Conservation (phyloP, 92 coral and sea anemone genomes). For the Ricordea florida region DNA sequence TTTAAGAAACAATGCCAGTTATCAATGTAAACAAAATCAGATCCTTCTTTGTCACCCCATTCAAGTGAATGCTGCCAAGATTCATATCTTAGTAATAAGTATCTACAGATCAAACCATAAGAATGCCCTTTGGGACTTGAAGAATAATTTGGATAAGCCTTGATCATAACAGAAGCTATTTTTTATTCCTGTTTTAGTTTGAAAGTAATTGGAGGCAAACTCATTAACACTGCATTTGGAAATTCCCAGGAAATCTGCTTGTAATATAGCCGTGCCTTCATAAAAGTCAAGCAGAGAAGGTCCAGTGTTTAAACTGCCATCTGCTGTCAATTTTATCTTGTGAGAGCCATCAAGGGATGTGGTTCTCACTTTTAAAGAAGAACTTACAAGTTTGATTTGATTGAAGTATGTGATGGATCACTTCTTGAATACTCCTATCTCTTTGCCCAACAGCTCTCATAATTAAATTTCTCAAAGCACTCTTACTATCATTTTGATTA, state of each 20-base stretch:
- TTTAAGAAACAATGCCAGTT: constrained; percentile 24
- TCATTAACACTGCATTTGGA: constrained; percentile 22
- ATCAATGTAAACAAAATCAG: constrained; percentile 38
- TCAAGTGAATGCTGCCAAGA: constrained; percentile 41
- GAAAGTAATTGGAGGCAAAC: constrained; percentile 28
- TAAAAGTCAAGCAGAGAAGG: constrained; percentile 42
- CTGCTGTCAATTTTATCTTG: constrained; percentile 6
- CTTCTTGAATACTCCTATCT: constrained; percentile 66
- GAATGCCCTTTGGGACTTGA: constrained; percentile 34
- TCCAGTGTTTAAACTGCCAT: constrained; percentile 32
- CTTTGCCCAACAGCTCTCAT: constrained; percentile 66
- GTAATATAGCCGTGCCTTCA: constrained; percentile 20
- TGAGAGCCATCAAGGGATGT: constrained; percentile 56
- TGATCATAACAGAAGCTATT: constrained; percentile 31
- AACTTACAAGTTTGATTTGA: constrained; percentile 39
- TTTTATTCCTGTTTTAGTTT: constrained; percentile 20
- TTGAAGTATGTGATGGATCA: constrained; percentile 60
- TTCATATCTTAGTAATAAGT: constrained; percentile 36
- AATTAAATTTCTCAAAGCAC: constrained; percentile 18
- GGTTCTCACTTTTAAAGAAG: constrained; percentile 44
- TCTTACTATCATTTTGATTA: background rate
- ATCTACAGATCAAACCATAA: constrained; percentile 55
- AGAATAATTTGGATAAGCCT: constrained; percentile 41
- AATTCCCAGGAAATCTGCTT: constrained; percentile 17
- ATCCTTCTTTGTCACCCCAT: constrained; percentile 28